phyloP scores from a whole-genome alignment of 2,888 invertebrate genomes.

The Magallana nippona region DNA sequence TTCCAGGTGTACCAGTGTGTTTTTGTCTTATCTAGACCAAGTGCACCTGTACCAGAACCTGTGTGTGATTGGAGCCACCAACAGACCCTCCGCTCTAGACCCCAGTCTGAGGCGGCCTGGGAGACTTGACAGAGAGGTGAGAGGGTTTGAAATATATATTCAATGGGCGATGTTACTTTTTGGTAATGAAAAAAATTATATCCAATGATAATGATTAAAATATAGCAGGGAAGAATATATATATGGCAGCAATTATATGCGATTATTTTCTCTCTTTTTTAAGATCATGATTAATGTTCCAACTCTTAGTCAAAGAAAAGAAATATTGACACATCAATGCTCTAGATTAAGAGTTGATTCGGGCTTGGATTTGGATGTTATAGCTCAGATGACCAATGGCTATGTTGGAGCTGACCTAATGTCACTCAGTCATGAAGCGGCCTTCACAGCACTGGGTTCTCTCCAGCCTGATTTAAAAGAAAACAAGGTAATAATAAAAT shows the following conservation, averaged over 20 bases:
- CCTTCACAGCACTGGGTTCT: constrained; percentile 58
- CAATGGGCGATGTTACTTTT: no score
- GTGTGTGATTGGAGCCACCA: constrained; percentile 83
- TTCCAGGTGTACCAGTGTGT: constrained; percentile 80
- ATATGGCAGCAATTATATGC: no score
- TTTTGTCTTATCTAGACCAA: constrained; percentile 82
- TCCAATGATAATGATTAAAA: no score
- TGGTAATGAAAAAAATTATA: no score
- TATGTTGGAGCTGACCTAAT: constrained; percentile 83
- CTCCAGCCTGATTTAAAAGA: not conserved
- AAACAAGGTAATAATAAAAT: not conserved
- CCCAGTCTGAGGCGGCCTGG: constrained; percentile 82
- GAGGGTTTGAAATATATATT: not conserved
- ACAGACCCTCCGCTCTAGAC: constrained; percentile 81
- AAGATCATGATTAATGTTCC: constrained; percentile 82
- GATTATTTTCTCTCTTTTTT: not conserved
- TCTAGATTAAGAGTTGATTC: constrained; percentile 53
- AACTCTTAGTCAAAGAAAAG: constrained; percentile 79
- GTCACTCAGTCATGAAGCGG: constrained; percentile 80
- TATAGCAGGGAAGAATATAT: no score
- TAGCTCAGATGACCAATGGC: constrained; percentile 83
- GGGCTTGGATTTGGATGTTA: constrained; percentile 63
- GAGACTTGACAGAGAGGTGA: constrained; percentile 83
- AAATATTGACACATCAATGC: constrained; percentile 79
- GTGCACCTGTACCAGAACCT: constrained; percentile 78